A percentile compares a stretch with the other conserved stretches of the same genome.
Evolutionary conservation across 2,797 vertebrate species (phyloP).

Genomic region (Sus cebifrons): DNA sequence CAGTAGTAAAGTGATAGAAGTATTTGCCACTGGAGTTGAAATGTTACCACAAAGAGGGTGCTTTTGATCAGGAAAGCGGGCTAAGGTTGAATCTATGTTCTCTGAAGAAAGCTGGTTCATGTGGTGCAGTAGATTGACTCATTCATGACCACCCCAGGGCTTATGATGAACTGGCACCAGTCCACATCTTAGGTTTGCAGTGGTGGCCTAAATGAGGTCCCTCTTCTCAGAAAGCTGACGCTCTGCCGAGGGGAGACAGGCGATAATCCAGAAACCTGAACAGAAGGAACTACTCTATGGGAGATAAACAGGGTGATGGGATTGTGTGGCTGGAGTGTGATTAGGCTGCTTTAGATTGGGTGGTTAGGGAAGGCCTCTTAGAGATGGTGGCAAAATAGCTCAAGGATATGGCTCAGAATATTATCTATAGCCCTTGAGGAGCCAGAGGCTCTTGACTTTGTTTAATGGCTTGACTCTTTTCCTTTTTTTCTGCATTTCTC

Average conservation of each 20-base stretch:
- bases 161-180: not conserved
- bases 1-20: not conserved
- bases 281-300: accelerated
- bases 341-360: not conserved
- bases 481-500: no score
- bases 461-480: no score
- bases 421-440: not conserved
- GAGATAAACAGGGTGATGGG: not conserved
- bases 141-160: not conserved
- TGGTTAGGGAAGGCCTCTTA: not conserved
- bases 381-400: not conserved
- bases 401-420: not conserved
- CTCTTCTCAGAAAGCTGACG: not conserved
- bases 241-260: not conserved
- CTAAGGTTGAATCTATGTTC: not conserved
- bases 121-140: not conserved
- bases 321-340: accelerated
- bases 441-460: no score
- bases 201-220: no score
- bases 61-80: not conserved
- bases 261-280: not conserved
- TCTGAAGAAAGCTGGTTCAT: not conserved
- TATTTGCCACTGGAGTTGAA: not conserved
- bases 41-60: not conserved
- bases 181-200: not conserved